Evolutionary conservation across 1,140 invertebrate genomes (phyloP).

Genomic region (Drosophila teissieri): DNA sequence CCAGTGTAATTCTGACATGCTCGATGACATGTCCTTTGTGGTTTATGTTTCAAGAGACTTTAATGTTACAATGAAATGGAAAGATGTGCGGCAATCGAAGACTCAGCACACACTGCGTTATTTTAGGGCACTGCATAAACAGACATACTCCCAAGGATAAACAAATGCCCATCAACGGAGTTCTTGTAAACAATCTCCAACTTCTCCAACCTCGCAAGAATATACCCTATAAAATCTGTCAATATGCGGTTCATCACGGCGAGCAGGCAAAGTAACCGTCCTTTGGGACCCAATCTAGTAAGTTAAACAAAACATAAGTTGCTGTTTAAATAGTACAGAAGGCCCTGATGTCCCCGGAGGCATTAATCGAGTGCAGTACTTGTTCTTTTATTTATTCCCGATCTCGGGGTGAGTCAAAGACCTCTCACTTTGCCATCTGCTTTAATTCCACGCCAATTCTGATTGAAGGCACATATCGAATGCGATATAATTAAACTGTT

Average conservation of each 20-base stretch:
- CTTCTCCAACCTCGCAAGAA: neutral
- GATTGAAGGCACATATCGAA: conserved; percentile 53
- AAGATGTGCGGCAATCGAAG: neutral
- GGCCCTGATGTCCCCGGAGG: conserved; percentile 41
- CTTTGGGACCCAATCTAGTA: conserved; percentile 49
- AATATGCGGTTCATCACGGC: conserved; percentile 30
- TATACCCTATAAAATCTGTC: conserved; percentile 11
- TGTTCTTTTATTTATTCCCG: conserved; percentile 1
- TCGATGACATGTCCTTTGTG: neutral
- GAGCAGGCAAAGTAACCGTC: conserved; percentile 17
- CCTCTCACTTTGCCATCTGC: conserved; percentile 66
- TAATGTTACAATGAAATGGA: neutral
- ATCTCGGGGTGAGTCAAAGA: conserved; percentile 54
- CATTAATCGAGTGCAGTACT: conserved; percentile 68
- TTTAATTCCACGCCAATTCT: conserved; percentile 62
- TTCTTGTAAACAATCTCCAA: conserved; percentile 33
- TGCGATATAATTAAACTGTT: conserved; percentile 40
- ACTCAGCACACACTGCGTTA: conserved; percentile 12
- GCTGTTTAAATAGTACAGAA: conserved; percentile 53
- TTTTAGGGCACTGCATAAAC: conserved; percentile 55
- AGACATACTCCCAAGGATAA: conserved; percentile 53
- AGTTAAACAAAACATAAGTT: conserved; percentile 48
- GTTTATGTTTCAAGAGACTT: neutral
- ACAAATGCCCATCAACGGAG: conserved; percentile 37
- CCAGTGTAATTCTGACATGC: too few species aligned